Evolutionary conservation across 2,113 vertebrate genomes (phyloP).

Genomic region (Platichthys stellatus): DNA sequence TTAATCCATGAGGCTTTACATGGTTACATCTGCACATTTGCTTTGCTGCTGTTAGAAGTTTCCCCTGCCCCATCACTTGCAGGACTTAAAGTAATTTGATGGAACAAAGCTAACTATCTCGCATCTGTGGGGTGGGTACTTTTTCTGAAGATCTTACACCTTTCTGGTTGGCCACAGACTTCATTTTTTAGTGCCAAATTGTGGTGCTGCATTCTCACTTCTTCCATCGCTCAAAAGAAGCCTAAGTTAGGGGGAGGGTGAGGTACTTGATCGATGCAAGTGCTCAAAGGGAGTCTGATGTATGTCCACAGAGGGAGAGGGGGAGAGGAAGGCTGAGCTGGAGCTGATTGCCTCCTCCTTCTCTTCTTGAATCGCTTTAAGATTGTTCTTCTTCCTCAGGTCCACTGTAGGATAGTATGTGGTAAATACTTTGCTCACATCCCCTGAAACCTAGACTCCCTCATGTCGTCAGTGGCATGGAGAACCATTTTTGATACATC

Average conservation of each 20-base stretch:
- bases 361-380: conserved; percentile 24
- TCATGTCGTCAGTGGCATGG: not conserved
- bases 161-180: not conserved
- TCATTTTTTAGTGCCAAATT: not conserved
- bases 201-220: conserved; percentile 10
- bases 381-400: conserved; percentile 27
- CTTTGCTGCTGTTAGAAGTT: not conserved
- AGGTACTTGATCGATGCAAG: conserved; percentile 42
- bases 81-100: not conserved
- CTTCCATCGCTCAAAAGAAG: conserved; percentile 10
- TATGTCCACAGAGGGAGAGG: conserved; percentile 40
- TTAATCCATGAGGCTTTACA: too few relatives aligned
- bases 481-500: conserved; percentile 18
- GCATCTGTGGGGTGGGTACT: too few relatives aligned
- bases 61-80: not conserved
- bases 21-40: not conserved
- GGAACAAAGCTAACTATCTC: not conserved
- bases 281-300: conserved; percentile 38
- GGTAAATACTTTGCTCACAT: conserved; percentile 42
- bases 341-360: conserved; percentile 47
- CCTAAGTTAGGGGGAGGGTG: conserved; percentile 3
- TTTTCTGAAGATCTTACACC: conserved; percentile 12
- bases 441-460: conserved; percentile 2
- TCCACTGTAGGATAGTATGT: conserved; percentile 10
- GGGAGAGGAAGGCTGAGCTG: conserved; percentile 4